These are phyloP conservation scores for Eulacestoma nigropectus DNA, from an alignment of 2,113 vertebrate genomes.

Conservation along the genomic window DNA sequence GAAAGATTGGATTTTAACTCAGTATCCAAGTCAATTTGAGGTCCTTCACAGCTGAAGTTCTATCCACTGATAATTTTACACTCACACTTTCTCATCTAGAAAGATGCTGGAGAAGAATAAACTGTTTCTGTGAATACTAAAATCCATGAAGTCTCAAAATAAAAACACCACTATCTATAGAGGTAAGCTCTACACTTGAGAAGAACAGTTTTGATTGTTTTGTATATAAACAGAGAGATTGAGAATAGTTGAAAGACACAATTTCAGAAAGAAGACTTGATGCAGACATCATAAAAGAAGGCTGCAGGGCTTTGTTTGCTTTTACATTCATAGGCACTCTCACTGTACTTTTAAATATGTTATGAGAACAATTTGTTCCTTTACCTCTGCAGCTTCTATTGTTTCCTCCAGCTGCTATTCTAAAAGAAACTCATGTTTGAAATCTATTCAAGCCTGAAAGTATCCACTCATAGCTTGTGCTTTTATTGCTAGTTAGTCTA, in stretches of 20 bases:
- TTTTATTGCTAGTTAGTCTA: not conserved
- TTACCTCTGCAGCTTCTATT: not conserved
- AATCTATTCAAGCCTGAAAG: conserved; percentile 23
- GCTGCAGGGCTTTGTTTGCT: not conserved
- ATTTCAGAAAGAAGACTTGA: not conserved
- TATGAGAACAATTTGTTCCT: conserved; percentile 4
- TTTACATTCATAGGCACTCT: not conserved
- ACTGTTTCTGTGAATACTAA: not conserved
- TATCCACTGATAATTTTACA: not conserved
- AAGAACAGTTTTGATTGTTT: not conserved
- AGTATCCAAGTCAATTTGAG: rapidly evolving
- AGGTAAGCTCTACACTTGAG: not conserved
- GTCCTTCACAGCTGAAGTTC: not conserved
- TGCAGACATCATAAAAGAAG: not conserved
- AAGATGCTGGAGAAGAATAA: not conserved
- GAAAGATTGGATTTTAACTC: not conserved
- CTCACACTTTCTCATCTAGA: not conserved
- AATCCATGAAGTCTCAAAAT: not conserved
- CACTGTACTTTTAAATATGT: not conserved
- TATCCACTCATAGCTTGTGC: not conserved
- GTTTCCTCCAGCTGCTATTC: not conserved
- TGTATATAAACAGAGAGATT: not conserved
- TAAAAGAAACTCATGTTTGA: not conserved
- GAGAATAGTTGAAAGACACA: not conserved
- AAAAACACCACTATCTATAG: not conserved